These are phyloP conservation scores for Synanthedon andrenaeformis DNA, from an alignment of 2,888 invertebrate species.

Conservation along the genomic window DNA sequence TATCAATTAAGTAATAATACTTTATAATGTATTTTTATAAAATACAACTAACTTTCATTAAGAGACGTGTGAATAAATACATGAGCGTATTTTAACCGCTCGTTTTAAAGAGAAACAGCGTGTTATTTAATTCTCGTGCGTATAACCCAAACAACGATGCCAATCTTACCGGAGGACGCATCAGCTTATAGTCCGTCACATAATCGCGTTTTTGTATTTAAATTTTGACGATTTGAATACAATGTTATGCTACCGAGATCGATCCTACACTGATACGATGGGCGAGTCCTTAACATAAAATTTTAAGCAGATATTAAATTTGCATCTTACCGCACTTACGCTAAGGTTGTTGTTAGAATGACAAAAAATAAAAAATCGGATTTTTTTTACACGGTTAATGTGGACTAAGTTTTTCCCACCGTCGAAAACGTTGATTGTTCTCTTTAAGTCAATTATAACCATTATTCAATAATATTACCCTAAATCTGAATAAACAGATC, in stretches of 20 bases:
- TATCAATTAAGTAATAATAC: too few species aligned
- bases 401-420: conserved; percentile 35
- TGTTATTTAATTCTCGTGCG: conserved; percentile 23
- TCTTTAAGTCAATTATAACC: conserved; percentile 23
- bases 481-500: too few species aligned
- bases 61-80: too few species aligned
- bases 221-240: conserved; percentile 66
- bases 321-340: too few species aligned
- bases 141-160: conserved; percentile 31
- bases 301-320: too few species aligned
- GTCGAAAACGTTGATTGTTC: conserved; percentile 35
- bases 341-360: too few species aligned
- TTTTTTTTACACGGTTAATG: too few species aligned
- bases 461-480: neutral
- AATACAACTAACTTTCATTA: too few species aligned
- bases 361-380: too few species aligned
- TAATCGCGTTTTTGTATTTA: conserved; percentile 69
- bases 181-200: conserved; percentile 56
- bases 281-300: conserved; percentile 31
- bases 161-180: conserved; percentile 47
- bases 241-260: conserved; percentile 59
- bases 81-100: too few species aligned
- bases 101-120: too few species aligned
- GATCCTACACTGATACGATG: conserved; percentile 39
- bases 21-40: too few species aligned